phyloP scores from a whole-genome alignment of 2,113 vertebrate genomes.

The Numenius arquata region DNA sequence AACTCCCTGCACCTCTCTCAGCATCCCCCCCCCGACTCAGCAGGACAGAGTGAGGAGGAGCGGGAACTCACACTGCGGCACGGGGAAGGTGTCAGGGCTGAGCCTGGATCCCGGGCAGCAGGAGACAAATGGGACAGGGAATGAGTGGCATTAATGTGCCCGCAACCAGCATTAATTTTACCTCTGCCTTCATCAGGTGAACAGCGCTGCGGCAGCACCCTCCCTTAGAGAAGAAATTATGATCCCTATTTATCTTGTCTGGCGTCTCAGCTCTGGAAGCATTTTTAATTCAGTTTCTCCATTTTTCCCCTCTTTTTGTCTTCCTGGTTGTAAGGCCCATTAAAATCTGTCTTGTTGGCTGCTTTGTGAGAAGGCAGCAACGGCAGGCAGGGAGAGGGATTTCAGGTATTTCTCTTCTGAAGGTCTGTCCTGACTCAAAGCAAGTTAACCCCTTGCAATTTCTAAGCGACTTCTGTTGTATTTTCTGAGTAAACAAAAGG shows the following conservation, averaged over 20 bases:
- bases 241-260: conserved; percentile 29
- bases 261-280: neutral
- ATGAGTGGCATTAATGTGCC: neutral
- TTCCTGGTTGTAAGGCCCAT: neutral
- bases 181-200: conserved; percentile 7
- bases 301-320: conserved; percentile 1
- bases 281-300: conserved; percentile 46
- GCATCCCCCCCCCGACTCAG: neutral
- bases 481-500: neutral
- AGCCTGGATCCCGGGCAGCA: neutral
- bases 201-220: neutral
- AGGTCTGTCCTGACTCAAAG: neutral
- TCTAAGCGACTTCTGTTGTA: neutral
- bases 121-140: neutral
- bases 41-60: neutral
- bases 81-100: neutral
- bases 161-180: neutral
- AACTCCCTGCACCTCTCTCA: rapidly evolving
- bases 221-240: neutral
- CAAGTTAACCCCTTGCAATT: neutral
- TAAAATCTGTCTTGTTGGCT: conserved; percentile 40
- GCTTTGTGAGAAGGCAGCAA: neutral
- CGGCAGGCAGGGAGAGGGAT: neutral
- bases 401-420: conserved; percentile 2
- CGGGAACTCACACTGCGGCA: neutral